These are phyloP conservation scores for Megamerina dolium DNA, from an alignment of 2,888 invertebrate genomes.

Conservation along the genomic window DNA sequence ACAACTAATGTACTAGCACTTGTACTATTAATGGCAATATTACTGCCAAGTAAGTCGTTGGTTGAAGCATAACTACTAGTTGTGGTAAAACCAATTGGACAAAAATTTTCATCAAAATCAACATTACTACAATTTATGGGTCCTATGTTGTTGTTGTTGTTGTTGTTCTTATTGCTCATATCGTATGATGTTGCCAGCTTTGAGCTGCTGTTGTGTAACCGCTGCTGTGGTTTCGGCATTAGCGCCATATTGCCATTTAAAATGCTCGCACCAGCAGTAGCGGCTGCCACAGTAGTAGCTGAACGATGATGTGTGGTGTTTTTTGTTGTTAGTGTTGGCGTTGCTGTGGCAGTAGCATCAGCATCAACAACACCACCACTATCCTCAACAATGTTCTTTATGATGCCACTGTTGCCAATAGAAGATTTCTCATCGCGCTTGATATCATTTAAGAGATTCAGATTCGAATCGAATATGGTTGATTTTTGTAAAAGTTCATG, in stretches of 20 bases:
- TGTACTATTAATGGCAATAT: conserved; percentile 29
- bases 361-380: background rate
- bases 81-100: conserved; percentile 11
- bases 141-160: conserved; percentile 9
- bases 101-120: conserved; percentile 8
- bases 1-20: conserved; percentile 36
- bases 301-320: conserved; percentile 9
- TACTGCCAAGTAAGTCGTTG: conserved; percentile 30
- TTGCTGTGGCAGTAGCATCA: too few relatives aligned
- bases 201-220: conserved; percentile 21
- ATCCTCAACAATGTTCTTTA: conserved; percentile 4
- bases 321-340: conserved; percentile 2
- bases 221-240: conserved; percentile 31
- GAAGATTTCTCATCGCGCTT: conserved; percentile 21
- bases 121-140: conserved; percentile 7
- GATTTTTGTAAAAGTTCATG: conserved; percentile 42
- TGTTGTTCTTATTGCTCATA: conserved; percentile 12
- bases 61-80: conserved; percentile 22
- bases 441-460: conserved; percentile 40
- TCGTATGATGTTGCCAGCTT: conserved; percentile 10
- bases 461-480: conserved; percentile 45
- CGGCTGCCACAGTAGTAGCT: conserved; percentile 16
- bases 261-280: conserved; percentile 20
- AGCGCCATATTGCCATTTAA: conserved; percentile 14
- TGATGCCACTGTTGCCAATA: conserved; percentile 1